A percentile compares a stretch with the other conserved stretches of the same genome.
phyloP scores from a whole-genome alignment of 2,797 vertebrate genomes.

The Cuculus canorus region DNA sequence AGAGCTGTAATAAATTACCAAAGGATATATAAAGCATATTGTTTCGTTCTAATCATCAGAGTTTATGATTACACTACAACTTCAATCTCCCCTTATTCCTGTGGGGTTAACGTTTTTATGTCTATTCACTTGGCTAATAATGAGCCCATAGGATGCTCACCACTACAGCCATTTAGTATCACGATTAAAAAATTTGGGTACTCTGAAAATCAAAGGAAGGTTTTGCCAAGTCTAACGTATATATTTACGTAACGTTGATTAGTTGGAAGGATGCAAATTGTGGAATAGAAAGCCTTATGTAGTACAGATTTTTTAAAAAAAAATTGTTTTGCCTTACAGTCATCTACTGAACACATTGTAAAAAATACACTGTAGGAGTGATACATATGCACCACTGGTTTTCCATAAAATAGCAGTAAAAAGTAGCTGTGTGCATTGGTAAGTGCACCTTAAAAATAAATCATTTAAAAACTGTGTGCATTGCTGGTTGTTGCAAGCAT shows the following conservation, averaged over 20 bases:
- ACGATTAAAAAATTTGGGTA: background rate
- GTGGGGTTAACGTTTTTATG: background rate
- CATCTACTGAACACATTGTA: background rate
- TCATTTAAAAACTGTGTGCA: background rate
- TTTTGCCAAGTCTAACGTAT: background rate
- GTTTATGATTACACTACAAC: background rate
- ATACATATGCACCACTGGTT: background rate
- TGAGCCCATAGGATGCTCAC: background rate
- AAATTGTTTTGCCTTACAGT: background rate
- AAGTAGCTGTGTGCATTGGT: background rate
- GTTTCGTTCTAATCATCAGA: background rate
- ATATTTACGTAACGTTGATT: background rate
- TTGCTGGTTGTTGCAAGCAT: background rate
- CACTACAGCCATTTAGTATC: background rate
- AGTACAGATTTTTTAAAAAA: background rate
- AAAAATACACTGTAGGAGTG: background rate
- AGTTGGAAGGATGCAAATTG: background rate
- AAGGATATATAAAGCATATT: background rate
- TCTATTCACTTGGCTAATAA: background rate
- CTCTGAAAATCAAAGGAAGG: background rate
- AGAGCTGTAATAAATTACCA: background rate
- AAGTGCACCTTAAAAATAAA: background rate
- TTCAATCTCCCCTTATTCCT: background rate
- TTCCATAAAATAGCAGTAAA: background rate
- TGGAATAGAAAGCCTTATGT: background rate